Conservation (phyloP, 2,113 vertebrate species). For the Anseranas semipalmata region DNA sequence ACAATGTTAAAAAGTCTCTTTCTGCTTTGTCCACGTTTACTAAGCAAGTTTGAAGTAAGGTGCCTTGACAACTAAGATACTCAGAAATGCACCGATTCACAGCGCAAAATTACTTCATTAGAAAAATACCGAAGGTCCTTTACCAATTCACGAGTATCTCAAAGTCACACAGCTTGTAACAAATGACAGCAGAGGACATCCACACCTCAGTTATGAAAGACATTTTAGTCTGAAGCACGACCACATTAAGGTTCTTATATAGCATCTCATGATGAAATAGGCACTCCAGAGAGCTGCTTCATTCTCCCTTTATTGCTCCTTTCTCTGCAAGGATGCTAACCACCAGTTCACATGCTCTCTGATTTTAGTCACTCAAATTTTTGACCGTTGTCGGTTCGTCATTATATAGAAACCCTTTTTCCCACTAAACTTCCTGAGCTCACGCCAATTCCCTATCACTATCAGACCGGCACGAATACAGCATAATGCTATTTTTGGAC, state of each 20-base stretch:
- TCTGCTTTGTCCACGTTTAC: not conserved
- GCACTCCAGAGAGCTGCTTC: not conserved
- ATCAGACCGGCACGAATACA: not conserved
- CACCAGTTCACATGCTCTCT: not conserved
- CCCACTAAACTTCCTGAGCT: not conserved
- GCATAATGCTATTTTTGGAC: not conserved
- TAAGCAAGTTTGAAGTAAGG: not conserved
- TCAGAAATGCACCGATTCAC: not conserved
- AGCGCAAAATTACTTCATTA: not conserved
- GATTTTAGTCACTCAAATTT: not conserved
- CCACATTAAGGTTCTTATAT: not conserved
- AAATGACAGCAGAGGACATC: not conserved
- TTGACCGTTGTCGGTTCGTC: not conserved
- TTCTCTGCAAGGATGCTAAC: not conserved
- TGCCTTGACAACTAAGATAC: not conserved
- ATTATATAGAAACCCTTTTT: not conserved
- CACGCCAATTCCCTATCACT: not conserved
- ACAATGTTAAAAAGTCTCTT: not conserved
- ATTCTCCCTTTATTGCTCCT: not conserved
- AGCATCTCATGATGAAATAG: not conserved
- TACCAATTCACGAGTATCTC: not conserved
- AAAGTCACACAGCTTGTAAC: not conserved
- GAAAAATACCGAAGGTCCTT: not conserved
- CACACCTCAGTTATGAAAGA: not conserved
- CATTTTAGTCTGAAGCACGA: not conserved